These are phyloP conservation scores for Synergus itoensis DNA, from an alignment of 2,888 invertebrate genomes.

Conservation along the genomic window DNA sequence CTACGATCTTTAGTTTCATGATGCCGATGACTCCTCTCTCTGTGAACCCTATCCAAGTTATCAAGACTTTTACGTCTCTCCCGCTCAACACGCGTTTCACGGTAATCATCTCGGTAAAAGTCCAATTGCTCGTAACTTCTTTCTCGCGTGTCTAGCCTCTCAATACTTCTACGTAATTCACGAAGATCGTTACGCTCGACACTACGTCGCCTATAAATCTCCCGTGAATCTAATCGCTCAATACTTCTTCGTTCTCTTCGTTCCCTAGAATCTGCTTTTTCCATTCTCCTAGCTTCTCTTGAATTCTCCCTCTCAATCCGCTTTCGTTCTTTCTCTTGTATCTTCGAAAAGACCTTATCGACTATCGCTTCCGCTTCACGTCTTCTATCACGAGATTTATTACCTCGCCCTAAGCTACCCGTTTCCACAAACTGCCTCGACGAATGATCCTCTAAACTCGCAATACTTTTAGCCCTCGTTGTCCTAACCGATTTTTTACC, in stretches of 20 bases:
- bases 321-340: conserved; percentile 69
- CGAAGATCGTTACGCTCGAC: conserved; percentile 63
- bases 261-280: conserved; percentile 64
- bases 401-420: conserved; percentile 72
- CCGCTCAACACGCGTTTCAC: conserved; percentile 64
- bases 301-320: conserved; percentile 67
- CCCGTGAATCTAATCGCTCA: conserved; percentile 64
- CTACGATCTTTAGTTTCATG: conserved; percentile 48
- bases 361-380: conserved; percentile 62
- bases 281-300: conserved; percentile 64
- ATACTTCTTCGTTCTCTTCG: conserved; percentile 61
- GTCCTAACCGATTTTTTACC: conserved; percentile 61
- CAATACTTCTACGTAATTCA: conserved; percentile 70
- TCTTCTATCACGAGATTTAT: conserved; percentile 65
- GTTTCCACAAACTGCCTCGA: conserved; percentile 69
- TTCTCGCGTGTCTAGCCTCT: conserved; percentile 67
- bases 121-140: conserved; percentile 65
- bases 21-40: conserved; percentile 52
- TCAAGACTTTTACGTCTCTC: conserved; percentile 69
- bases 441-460: conserved; percentile 70
- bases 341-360: conserved; percentile 63
- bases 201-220: conserved; percentile 58
- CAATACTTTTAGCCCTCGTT: conserved; percentile 70
- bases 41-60: conserved; percentile 59
- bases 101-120: conserved; percentile 59